Conservation (phyloP, 2,797 vertebrate species). For the Urosaurus nigricauda region DNA sequence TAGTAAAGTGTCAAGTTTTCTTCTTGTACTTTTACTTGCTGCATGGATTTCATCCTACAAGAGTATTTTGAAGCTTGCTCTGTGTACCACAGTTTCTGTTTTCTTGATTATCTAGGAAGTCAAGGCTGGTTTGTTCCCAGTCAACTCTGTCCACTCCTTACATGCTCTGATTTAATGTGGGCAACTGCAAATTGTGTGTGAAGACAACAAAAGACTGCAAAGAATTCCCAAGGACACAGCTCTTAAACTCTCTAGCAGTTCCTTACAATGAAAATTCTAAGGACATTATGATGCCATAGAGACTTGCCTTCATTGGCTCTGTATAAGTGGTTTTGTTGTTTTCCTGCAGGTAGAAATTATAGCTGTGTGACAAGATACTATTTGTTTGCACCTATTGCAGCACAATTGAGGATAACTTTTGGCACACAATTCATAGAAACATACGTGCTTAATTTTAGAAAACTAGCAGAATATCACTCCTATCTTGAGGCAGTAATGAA, state of each 20-base stretch:
- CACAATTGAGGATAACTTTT: slow-evolving; percentile 47
- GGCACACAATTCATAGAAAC: background rate
- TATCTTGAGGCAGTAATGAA: background rate
- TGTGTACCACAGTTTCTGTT: background rate
- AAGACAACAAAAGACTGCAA: background rate
- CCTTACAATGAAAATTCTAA: background rate
- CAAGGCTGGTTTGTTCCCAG: background rate
- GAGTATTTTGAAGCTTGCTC: background rate
- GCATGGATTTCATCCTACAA: background rate
- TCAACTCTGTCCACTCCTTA: slow-evolving; percentile 11
- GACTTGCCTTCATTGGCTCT: background rate
- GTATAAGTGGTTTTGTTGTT: background rate
- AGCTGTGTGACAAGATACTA: slow-evolving; percentile 3
- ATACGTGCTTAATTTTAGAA: slow-evolving; percentile 1
- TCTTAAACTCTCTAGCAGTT: slow-evolving; percentile 43
- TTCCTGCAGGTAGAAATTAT: background rate
- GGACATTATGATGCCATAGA: background rate
- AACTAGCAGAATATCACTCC: background rate
- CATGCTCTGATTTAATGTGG: background rate
- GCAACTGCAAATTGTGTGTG: background rate
- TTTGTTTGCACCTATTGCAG: slow-evolving; percentile 52
- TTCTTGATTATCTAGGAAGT: background rate
- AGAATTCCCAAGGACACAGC: background rate
- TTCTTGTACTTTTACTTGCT: background rate
- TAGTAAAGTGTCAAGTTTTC: background rate